Conservation (phyloP, 2,797 vertebrate genomes). For the Coregonus ussuriensis region DNA sequence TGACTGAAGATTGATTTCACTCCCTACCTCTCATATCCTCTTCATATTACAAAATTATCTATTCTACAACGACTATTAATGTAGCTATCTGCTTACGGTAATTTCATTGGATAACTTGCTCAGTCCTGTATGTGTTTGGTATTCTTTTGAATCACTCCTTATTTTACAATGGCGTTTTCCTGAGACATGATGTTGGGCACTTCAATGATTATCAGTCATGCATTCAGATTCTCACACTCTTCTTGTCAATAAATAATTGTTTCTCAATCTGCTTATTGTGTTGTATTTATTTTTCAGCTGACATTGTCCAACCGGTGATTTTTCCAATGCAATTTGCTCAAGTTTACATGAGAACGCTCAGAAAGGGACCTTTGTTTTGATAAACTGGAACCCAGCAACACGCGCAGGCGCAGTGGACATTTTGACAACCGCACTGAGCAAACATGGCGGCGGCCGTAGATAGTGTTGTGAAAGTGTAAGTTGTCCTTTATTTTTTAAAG, state of each 20-base stretch:
- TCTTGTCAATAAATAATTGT: neutral
- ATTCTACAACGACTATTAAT: neutral
- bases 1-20: neutral
- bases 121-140: neutral
- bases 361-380: slow-evolving; percentile 5
- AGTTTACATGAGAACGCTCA: neutral
- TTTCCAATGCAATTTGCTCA: neutral
- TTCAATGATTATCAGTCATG: neutral
- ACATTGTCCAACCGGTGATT: neutral
- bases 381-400: neutral
- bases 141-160: neutral
- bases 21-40: neutral
- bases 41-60: neutral
- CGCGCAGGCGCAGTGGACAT: slow-evolving; percentile 71
- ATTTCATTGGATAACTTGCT: neutral
- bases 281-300: neutral
- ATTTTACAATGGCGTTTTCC: neutral
- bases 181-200: neutral
- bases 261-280: neutral
- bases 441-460: slow-evolving; percentile 86
- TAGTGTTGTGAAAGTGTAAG: slow-evolving; percentile 88
- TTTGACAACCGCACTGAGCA: slow-evolving; percentile 74
- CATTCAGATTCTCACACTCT: neutral
- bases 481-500: slow-evolving; percentile 62
- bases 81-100: neutral